Evolutionary conservation across 2,113 vertebrate genomes (phyloP).

Genomic region (Balaeniceps rex): DNA sequence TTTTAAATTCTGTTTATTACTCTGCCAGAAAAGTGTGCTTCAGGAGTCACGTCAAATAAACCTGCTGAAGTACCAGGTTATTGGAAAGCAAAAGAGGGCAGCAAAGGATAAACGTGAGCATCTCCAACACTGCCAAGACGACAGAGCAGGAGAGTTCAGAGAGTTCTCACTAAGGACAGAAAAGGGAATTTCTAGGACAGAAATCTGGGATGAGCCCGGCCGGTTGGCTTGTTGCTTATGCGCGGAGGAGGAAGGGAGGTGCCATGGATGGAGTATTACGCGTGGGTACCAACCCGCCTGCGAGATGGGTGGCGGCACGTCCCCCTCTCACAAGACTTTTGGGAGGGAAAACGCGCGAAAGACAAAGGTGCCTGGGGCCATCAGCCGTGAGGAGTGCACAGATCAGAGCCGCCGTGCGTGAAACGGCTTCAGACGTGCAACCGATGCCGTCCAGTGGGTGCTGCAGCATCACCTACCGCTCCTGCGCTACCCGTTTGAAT

Average conservation of each 20-base stretch:
- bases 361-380: no score
- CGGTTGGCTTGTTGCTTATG: accelerated
- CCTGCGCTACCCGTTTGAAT: accelerated
- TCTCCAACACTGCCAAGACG: neutral
- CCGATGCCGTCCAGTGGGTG: accelerated
- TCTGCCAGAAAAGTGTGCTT: neutral
- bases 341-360: neutral
- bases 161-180: neutral
- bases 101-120: neutral
- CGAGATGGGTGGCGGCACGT: neutral
- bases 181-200: neutral
- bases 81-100: constrained; percentile 2
- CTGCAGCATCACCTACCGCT: accelerated
- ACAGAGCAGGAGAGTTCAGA: neutral
- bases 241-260: neutral
- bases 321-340: neutral
- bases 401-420: neutral
- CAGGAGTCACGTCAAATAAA: neutral
- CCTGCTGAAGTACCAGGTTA: neutral
- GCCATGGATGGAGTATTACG: accelerated
- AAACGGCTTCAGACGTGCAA: accelerated
- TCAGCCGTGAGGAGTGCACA: accelerated
- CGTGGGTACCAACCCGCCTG: neutral
- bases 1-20: neutral
- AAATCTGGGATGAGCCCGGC: neutral